A percentile compares a stretch with the other conserved stretches of the same genome.
phyloP scores from a whole-genome alignment of 1,140 invertebrate species.

The Drosophila mayri region DNA sequence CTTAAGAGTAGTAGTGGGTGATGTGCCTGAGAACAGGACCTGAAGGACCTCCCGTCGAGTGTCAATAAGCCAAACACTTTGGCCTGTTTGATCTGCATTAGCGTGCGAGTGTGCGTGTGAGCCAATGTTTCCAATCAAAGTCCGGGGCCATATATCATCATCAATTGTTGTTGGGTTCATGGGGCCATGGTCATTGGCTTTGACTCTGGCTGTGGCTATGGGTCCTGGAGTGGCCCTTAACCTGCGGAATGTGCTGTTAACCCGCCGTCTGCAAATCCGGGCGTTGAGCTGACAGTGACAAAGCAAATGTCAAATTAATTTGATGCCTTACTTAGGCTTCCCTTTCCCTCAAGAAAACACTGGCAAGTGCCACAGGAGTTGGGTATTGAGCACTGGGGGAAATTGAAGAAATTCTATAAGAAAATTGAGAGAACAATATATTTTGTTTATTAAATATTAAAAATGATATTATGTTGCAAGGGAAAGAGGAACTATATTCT shows the following conservation, averaged over 20 bases:
- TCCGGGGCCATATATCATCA: conserved; percentile 65
- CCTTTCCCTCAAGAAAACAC: conserved; percentile 15
- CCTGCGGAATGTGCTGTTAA: conserved; percentile 27
- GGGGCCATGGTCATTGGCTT: conserved; percentile 44
- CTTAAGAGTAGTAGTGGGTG: not conserved
- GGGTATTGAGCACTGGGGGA: not conserved
- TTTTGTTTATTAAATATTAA: not conserved
- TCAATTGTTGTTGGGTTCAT: conserved; percentile 50
- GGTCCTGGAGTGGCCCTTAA: conserved; percentile 9
- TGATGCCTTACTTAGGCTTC: conserved; percentile 63
- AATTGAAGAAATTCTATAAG: too few relatives aligned
- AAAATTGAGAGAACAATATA: not conserved
- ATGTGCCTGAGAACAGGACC: not conserved
- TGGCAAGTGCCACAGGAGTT: conserved; percentile 6
- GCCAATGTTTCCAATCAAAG: conserved; percentile 47
- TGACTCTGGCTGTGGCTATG: not conserved
- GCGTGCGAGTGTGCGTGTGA: conserved; percentile 13
- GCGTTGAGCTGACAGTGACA: conserved; percentile 67
- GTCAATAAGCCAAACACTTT: conserved; percentile 67
- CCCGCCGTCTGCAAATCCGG: conserved; percentile 44
- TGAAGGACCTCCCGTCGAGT: conserved; percentile 30
- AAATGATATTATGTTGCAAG: not conserved
- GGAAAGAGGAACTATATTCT: not conserved
- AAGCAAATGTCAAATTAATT: conserved; percentile 81
- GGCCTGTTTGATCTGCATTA: conserved; percentile 40